Evolutionary conservation across 1,140 invertebrate genomes (phyloP).

Genomic region (Scaptomyza pallida): DNA sequence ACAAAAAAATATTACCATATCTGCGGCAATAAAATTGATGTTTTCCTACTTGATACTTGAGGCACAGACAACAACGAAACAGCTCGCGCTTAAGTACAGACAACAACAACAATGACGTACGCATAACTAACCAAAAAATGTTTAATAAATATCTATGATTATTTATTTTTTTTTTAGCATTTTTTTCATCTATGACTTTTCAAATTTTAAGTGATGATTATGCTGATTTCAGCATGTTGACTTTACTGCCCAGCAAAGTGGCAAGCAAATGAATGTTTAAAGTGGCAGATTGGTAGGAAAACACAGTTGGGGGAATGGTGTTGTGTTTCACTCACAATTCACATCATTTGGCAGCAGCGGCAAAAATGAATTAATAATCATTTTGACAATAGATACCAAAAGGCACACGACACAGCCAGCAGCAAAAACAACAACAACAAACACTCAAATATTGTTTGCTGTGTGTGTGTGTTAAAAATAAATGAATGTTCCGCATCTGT

Average conservation of each 20-base stretch:
- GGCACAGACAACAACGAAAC: constrained; percentile 39
- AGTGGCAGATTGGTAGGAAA: background rate
- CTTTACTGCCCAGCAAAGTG: constrained; percentile 32
- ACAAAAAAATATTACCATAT: constrained; percentile 35
- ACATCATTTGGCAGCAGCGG: constrained; percentile 50
- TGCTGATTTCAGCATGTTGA: constrained; percentile 63
- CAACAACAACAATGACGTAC: constrained; percentile 9
- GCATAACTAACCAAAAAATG: constrained; percentile 25
- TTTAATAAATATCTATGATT: constrained; percentile 39
- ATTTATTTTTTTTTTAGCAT: constrained; percentile 15
- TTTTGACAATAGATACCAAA: constrained; percentile 55
- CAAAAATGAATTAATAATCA: constrained; percentile 65
- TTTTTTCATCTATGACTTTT: constrained; percentile 71
- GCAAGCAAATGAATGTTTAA: constrained; percentile 3
- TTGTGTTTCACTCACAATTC: constrained; percentile 12
- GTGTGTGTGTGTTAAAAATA: constrained; percentile 35
- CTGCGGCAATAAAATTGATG: constrained; percentile 60
- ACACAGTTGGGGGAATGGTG: background rate
- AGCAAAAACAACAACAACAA: constrained; percentile 38
- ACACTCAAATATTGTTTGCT: constrained; percentile 9
- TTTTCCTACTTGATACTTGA: constrained; percentile 57
- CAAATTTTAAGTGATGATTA: constrained; percentile 76
- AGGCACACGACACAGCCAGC: constrained; percentile 70
- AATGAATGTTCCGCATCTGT: constrained; percentile 67
- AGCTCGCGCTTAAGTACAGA: constrained; percentile 70